Base-by-base conservation (phyloP, 1,140 invertebrate genomes). In the Eumeta japonica region DNA sequence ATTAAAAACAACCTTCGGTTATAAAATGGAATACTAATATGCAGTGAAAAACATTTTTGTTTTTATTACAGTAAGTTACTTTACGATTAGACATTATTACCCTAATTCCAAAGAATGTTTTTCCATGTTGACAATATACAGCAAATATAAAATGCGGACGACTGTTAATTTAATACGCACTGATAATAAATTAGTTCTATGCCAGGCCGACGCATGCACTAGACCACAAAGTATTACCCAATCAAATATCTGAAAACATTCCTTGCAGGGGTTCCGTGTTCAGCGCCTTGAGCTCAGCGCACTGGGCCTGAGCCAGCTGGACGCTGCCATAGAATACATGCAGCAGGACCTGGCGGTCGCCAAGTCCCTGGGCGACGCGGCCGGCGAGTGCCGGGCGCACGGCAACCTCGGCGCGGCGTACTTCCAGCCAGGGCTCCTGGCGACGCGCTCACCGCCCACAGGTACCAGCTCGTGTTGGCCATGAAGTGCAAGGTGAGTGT, bases 391-490 rank as follows among this genome's bases (percentile, higher is more conserved):
- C 41, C 46, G 66, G 3, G 66, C 90, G 82, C 49, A 92, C 85
- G 37, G 86, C 83, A 43, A 94, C 92, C 20, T 94, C 88, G 80
- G 96, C 85, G 75, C 80, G 85, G 51, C 94, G 84, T 95, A 94
- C 75, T 97, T 97, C 71, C n/a, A 94, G 92, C 58, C 94, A 97
- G 75, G 94, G 93, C 1, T 92, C 91, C 40, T 96, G 89, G 94
- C 63, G 94, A 97, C 66, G 93, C 94, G 0, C 68, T 97, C 12
- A 92, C 92, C 1, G 90, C 94, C 4, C 94, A 97, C 70, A 81
- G 92, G 39, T 95, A 94, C 56, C 94, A 98, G 65, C 78, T 97
- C 19, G 93, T 96, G 0, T 74, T 97, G 19, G 93, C 94, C 30
- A 97, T 97, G 93, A 95, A 96, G 61, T 91, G 90, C 58, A 94